A percentile compares a stretch with the other conserved stretches of the same genome.
These are phyloP conservation scores for Tetramorium bicarinatum DNA, from an alignment of 2,888 invertebrate genomes.

Conservation along the genomic window DNA sequence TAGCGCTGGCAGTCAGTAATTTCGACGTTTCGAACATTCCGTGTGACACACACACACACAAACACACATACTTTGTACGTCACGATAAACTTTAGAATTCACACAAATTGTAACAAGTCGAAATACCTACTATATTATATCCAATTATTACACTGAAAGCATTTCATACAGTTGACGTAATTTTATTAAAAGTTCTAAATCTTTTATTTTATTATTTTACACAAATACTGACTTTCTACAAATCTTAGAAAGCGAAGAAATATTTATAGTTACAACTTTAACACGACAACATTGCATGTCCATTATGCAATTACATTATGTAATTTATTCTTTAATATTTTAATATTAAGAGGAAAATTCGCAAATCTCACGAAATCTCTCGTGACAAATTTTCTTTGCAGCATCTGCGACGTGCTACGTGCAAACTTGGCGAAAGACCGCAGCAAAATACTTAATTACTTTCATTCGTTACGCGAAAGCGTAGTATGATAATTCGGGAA, in stretches of 20 bases:
- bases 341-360: neutral
- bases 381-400: neutral
- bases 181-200: neutral
- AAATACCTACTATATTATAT: neutral
- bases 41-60: neutral
- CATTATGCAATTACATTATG: neutral
- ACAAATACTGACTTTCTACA: neutral
- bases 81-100: neutral
- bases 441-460: slow-evolving; percentile 30
- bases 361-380: slow-evolving; percentile 21
- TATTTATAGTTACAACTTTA: slow-evolving; percentile 7
- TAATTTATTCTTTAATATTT: neutral
- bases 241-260: neutral
- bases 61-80: neutral
- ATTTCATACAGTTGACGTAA: neutral
- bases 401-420: neutral
- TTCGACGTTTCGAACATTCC: neutral
- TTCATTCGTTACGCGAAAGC: slow-evolving; percentile 37
- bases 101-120: neutral
- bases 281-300: neutral
- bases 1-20: neutral
- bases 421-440: neutral
- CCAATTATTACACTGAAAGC: neutral
- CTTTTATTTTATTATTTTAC: neutral
- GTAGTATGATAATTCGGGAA: slow-evolving; percentile 44